Evolutionary conservation across 2,797 vertebrate genomes (phyloP).

Genomic region (Betta splendens): DNA sequence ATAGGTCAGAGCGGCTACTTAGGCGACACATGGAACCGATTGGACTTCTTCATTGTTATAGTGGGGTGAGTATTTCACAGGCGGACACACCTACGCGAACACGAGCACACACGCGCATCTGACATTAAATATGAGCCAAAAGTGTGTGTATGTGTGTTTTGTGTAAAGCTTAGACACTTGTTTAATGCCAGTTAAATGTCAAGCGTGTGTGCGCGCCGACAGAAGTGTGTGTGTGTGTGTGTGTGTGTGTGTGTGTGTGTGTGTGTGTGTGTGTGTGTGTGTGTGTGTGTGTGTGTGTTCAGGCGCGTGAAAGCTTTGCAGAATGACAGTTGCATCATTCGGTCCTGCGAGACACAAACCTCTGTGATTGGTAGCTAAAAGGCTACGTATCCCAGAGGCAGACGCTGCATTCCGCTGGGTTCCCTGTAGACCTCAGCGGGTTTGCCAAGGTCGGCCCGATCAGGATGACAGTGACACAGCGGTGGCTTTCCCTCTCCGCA

Average conservation of each 20-base stretch:
- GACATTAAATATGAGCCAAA: conserved; percentile 81
- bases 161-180: conserved; percentile 76
- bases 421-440: conserved; percentile 51
- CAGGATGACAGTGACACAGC: conserved; percentile 52
- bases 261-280: conserved; percentile 56
- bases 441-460: conserved; percentile 65
- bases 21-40: conserved; percentile 95
- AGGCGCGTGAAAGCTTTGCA: conserved; percentile 28
- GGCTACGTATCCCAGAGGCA: conserved; percentile 53
- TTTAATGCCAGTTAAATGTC: conserved; percentile 87
- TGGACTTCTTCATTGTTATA: conserved; percentile 98
- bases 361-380: conserved; percentile 68
- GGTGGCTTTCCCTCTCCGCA: conserved; percentile 64
- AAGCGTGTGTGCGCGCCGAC: conserved; percentile 62
- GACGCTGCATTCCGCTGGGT: conserved; percentile 25
- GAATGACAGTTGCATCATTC: conserved; percentile 71
- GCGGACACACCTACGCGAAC: conserved; percentile 29
- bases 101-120: conserved; percentile 36
- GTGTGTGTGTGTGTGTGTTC: conserved; percentile 40
- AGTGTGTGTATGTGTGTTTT: conserved; percentile 65
- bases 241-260: conserved; percentile 29
- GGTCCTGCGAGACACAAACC: conserved; percentile 60
- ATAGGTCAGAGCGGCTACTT: conserved; percentile 95
- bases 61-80: conserved; percentile 86
- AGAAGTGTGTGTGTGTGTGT: conserved; percentile 29